Conservation (phyloP, 2,113 vertebrate species). For the Vidua chalybeata region DNA sequence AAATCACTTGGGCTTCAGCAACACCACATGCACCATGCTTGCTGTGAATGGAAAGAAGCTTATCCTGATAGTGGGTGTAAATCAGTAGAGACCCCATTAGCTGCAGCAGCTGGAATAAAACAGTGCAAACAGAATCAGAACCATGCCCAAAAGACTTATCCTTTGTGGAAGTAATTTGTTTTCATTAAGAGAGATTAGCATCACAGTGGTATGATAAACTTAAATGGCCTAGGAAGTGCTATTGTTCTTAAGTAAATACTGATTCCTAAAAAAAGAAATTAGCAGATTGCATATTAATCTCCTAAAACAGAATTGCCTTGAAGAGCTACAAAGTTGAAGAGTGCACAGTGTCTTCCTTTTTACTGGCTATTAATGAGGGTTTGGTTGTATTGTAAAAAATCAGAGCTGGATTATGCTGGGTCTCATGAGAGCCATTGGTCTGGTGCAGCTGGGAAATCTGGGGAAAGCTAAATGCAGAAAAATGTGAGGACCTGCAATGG, state of each 20-base stretch:
- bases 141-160: background rate
- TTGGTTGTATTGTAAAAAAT: background rate
- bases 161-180: constrained; percentile 3
- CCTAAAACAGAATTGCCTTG: background rate
- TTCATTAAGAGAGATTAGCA: background rate
- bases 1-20: background rate
- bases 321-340: background rate
- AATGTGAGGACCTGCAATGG: background rate
- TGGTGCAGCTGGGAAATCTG: background rate
- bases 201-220: background rate
- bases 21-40: background rate
- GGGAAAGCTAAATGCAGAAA: background rate
- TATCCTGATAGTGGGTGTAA: background rate
- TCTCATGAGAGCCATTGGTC: background rate
- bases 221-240: background rate
- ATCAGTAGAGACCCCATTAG: background rate
- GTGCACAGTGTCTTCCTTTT: background rate
- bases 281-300: background rate
- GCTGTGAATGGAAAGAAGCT: background rate
- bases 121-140: background rate
- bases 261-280: background rate
- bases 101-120: background rate
- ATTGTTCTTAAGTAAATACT: constrained; percentile 1
- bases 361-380: background rate
- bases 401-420: background rate